Conservation (phyloP, 1,140 invertebrate species). For the Bursaphelenchus mucronatus region DNA sequence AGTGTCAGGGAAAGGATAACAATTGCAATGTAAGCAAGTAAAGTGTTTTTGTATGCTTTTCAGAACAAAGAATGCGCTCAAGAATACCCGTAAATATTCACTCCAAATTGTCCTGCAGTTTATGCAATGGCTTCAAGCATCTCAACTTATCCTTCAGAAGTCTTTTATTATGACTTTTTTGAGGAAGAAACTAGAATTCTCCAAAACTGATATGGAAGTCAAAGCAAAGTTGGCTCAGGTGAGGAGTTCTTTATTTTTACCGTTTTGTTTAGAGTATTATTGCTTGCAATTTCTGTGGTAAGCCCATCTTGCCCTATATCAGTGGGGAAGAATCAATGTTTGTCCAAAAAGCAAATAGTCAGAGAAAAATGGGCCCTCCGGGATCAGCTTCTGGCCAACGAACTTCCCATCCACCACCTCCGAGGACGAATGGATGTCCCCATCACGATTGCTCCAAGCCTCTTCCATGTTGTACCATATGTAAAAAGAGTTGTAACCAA, state of each 20-base stretch:
- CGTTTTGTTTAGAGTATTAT: conserved; percentile 35
- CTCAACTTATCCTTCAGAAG: conserved; percentile 2
- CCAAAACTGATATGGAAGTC: conserved; percentile 21
- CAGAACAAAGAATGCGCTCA: conserved; percentile 27
- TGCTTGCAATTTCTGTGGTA: conserved; percentile 42
- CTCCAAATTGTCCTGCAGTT: conserved; percentile 42
- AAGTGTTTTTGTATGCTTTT: conserved; percentile 26
- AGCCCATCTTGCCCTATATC: conserved; percentile 41
- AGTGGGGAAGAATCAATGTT: conserved; percentile 26
- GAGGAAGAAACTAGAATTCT: conserved; percentile 17
- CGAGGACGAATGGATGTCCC: conserved; percentile 11
- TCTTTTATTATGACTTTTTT: conserved; percentile 21
- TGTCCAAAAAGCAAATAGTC: conserved; percentile 12
- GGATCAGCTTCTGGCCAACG: conserved; percentile 21
- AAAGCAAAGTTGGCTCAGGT: conserved; percentile 14
- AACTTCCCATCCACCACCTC: conserved; percentile 1
- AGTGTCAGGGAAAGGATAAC: conserved; percentile 28
- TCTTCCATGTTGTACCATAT: conserved; percentile 38
- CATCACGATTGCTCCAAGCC: conserved; percentile 25
- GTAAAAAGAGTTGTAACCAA: conserved; percentile 21
- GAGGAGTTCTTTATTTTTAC: background rate
- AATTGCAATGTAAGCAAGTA: conserved; percentile 31
- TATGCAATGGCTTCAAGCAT: conserved; percentile 27
- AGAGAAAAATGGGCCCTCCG: background rate
- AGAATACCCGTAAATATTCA: conserved; percentile 24